Conservation (phyloP, 2,888 invertebrate species). For the Geotrupes spiniger region DNA sequence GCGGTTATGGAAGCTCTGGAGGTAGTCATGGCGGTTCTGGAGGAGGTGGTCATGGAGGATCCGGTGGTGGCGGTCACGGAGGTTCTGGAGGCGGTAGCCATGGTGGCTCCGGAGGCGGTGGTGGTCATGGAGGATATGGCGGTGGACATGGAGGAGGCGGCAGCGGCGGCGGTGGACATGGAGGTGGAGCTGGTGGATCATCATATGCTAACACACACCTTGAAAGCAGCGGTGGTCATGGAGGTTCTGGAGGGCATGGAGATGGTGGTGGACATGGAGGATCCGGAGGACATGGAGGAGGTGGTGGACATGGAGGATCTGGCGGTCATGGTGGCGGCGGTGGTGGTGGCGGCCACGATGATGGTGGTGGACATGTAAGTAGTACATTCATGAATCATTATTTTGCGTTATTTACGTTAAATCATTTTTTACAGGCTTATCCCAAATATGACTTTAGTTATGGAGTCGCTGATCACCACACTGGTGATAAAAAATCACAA, state of each 20-base stretch:
- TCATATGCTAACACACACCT: neutral
- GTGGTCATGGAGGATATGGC: neutral
- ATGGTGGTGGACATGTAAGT: too few relatives aligned
- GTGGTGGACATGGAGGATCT: neutral
- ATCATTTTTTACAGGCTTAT: conserved; percentile 51
- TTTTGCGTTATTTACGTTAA: too few relatives aligned
- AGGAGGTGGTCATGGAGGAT: neutral
- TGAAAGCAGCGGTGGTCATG: neutral
- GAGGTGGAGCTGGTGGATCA: neutral
- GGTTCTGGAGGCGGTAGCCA: neutral
- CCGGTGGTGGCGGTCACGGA: neutral
- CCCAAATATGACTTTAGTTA: conserved; percentile 58
- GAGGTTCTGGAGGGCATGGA: neutral
- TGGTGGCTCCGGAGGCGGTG: neutral
- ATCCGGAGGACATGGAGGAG: neutral
- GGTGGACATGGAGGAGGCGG: neutral
- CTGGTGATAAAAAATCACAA: conserved; percentile 58
- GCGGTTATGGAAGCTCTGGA: neutral
- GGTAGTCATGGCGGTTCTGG: neutral
- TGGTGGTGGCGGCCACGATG: neutral
- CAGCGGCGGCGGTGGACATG: neutral
- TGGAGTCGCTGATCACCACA: conserved; percentile 57
- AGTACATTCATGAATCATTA: too few relatives aligned
- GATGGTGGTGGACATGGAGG: neutral
- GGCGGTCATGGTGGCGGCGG: neutral